phyloP scores from a whole-genome alignment of 2,888 invertebrate species.

The Tenthredo distinguenda region DNA sequence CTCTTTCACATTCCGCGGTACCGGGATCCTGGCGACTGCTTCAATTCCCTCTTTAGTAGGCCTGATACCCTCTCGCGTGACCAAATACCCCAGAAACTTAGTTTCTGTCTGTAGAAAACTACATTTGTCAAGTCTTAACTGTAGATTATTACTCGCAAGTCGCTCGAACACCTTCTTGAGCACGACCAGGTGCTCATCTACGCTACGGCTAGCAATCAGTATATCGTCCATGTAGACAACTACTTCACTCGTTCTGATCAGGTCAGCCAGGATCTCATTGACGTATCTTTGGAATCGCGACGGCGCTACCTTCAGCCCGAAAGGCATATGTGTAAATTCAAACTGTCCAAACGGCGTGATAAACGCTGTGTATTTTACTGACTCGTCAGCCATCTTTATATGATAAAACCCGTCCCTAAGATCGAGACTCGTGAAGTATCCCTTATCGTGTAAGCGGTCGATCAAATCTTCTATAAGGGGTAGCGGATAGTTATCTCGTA shows the following conservation, averaged over 20 bases:
- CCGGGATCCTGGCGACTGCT: slow-evolving; percentile 22
- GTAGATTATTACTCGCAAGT: background rate
- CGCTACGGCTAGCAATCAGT: background rate
- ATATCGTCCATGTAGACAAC: slow-evolving; percentile 31
- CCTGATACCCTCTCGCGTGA: background rate
- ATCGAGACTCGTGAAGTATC: slow-evolving; percentile 60
- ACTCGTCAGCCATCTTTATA: slow-evolving; percentile 54
- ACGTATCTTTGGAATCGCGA: background rate
- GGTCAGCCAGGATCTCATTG: background rate
- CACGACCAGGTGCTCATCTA: slow-evolving; percentile 18
- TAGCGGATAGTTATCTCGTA: slow-evolving; percentile 56
- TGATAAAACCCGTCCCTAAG: slow-evolving; percentile 60
- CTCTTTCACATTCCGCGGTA: slow-evolving; percentile 49
- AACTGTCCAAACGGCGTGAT: no score
- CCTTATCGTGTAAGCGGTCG: slow-evolving; percentile 56
- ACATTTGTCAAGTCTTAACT: background rate
- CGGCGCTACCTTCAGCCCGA: no score
- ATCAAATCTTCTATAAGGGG: slow-evolving; percentile 57
- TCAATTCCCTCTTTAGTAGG: background rate
- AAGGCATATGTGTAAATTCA: no score
- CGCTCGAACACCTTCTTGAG: background rate
- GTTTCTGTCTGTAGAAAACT: slow-evolving; percentile 27
- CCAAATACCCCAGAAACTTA: background rate
- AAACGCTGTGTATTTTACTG: slow-evolving; percentile 54
- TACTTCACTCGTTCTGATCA: background rate